Evolutionary conservation across 1,140 invertebrate genomes (phyloP).

Genomic region (Hyles vespertilio): DNA sequence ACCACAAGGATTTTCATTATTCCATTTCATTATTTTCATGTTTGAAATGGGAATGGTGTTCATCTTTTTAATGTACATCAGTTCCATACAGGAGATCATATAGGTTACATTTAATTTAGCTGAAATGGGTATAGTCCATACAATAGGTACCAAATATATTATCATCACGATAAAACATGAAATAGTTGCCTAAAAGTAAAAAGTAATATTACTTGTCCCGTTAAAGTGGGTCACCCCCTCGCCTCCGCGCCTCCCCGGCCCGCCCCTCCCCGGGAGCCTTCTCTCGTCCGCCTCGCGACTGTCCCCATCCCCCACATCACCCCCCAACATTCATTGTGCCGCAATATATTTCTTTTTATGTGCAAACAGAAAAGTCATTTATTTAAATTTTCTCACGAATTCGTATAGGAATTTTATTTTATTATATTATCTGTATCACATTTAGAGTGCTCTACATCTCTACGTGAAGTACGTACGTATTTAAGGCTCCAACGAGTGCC

Average conservation of each 20-base stretch:
- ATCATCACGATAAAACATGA: slow-evolving; percentile 70
- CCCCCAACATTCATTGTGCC: slow-evolving; percentile 72
- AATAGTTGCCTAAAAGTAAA: slow-evolving; percentile 75
- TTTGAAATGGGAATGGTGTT: no score
- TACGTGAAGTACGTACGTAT: slow-evolving; percentile 39
- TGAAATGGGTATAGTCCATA: slow-evolving; percentile 27
- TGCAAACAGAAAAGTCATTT: slow-evolving; percentile 76
- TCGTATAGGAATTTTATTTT: slow-evolving; percentile 74
- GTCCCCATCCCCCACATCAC: slow-evolving; percentile 56
- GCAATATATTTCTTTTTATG: slow-evolving; percentile 76
- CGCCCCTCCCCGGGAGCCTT: slow-evolving; percentile 37
- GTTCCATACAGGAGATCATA: background rate
- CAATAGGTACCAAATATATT: slow-evolving; percentile 43
- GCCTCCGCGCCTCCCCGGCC: slow-evolving; percentile 31
- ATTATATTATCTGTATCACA: slow-evolving; percentile 73
- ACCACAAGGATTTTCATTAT: no score
- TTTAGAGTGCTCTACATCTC: slow-evolving; percentile 58
- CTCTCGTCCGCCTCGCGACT: slow-evolving; percentile 56
- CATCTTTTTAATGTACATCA: background rate
- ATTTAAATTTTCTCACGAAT: slow-evolving; percentile 76
- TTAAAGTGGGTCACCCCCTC: slow-evolving; percentile 72
- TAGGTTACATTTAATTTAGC: slow-evolving; percentile 3
- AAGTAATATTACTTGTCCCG: slow-evolving; percentile 75
- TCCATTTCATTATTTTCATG: no score
- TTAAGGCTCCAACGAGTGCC: slow-evolving; percentile 3